These are phyloP conservation scores for Bettongia penicillata DNA, from an alignment of 2,113 vertebrate species.

Conservation along the genomic window DNA sequence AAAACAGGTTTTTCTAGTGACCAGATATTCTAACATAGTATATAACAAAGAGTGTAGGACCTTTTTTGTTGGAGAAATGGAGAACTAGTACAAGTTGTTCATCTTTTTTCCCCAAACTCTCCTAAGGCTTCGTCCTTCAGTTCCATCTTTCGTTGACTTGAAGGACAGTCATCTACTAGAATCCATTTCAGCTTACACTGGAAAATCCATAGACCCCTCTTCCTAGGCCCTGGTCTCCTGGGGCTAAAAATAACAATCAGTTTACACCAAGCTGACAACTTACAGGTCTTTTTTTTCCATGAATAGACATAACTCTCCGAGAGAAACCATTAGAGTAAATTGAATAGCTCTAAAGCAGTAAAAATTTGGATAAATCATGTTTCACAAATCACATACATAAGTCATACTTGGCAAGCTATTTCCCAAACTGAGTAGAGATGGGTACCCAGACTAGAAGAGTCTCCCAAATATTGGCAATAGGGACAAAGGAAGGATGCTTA, in stretches of 20 bases:
- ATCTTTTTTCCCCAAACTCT: constrained; percentile 44
- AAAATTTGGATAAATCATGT: constrained; percentile 78
- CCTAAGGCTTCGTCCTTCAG: constrained; percentile 54
- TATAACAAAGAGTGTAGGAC: background rate
- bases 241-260: constrained; percentile 71
- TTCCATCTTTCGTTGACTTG: constrained; percentile 44
- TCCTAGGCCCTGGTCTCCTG: constrained; percentile 74
- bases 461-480: constrained; percentile 45
- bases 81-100: background rate
- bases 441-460: constrained; percentile 36
- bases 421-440: constrained; percentile 58
- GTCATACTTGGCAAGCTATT: constrained; percentile 69
- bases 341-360: constrained; percentile 78
- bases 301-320: constrained; percentile 82
- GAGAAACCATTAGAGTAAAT: constrained; percentile 85
- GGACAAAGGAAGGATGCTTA: background rate
- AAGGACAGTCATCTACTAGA: constrained; percentile 60
- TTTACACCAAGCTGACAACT: constrained; percentile 77
- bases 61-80: background rate
- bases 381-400: constrained; percentile 78
- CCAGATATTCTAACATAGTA: background rate
- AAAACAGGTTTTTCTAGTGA: background rate
- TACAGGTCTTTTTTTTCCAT: constrained; percentile 74
- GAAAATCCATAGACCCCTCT: constrained; percentile 53
- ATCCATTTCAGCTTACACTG: constrained; percentile 58